phyloP scores from a whole-genome alignment of 2,888 invertebrate genomes.

The Coecobrya sp. region DNA sequence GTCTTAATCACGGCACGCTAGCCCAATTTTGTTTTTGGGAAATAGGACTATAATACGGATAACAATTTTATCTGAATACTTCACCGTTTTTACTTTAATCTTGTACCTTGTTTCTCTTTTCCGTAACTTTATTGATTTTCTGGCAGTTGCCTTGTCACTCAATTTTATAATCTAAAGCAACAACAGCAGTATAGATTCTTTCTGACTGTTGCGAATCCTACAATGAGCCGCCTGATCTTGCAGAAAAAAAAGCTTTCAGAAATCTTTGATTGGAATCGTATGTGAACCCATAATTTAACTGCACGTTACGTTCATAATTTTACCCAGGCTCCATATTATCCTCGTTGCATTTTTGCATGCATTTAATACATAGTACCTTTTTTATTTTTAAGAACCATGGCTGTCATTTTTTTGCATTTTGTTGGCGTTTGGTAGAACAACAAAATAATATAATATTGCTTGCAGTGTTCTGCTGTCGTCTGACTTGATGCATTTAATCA shows the following conservation, averaged over 20 bases:
- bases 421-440: conserved; percentile 66
- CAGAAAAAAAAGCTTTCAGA: conserved; percentile 60
- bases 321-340: conserved; percentile 44
- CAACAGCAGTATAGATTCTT: conserved; percentile 64
- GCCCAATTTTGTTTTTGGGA: background rate
- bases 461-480: conserved; percentile 70
- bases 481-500: conserved; percentile 57
- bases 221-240: conserved; percentile 63
- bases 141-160: conserved; percentile 62
- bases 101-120: conserved; percentile 29
- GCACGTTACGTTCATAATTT: conserved; percentile 47
- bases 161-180: conserved; percentile 35
- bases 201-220: conserved; percentile 66
- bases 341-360: conserved; percentile 63
- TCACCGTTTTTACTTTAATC: conserved; percentile 32
- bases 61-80: conserved; percentile 23
- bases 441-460: conserved; percentile 67
- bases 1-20: conserved; percentile 41
- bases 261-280: conserved; percentile 61
- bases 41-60: background rate
- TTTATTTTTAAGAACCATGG: conserved; percentile 49
- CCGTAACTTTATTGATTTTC: conserved; percentile 19
- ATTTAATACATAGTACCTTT: conserved; percentile 9
- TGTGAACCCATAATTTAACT: conserved; percentile 51
- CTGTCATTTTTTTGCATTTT: conserved; percentile 55